Conservation (phyloP, 2,797 vertebrate species). For the Buphagus erythrorhynchus region DNA sequence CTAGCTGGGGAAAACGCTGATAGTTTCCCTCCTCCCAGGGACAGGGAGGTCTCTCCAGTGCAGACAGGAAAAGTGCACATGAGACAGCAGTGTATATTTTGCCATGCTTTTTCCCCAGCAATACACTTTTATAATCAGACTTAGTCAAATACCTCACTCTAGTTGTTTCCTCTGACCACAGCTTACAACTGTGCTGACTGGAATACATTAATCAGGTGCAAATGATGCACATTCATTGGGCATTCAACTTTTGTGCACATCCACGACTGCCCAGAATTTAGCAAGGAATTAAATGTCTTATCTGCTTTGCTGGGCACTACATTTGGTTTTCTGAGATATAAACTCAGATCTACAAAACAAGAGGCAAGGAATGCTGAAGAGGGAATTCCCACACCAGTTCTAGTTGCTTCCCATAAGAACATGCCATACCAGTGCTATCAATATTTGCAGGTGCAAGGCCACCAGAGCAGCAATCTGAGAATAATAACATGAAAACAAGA, state of each 20-base stretch:
- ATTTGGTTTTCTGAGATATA: not conserved
- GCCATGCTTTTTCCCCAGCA: not conserved
- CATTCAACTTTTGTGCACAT: not conserved
- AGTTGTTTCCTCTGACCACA: not conserved
- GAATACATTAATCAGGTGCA: not conserved
- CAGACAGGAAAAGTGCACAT: not conserved
- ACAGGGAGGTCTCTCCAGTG: not conserved
- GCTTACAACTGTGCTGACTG: not conserved
- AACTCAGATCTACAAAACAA: not conserved
- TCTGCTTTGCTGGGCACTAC: not conserved
- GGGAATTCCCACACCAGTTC: not conserved
- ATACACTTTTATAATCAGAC: not conserved
- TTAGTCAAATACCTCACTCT: not conserved
- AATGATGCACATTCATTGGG: not conserved
- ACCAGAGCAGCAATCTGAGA: not conserved
- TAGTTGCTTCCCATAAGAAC: not conserved
- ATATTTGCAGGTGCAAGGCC: constrained; percentile 12
- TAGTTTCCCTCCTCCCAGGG: not conserved
- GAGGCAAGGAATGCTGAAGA: not conserved
- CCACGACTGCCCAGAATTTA: not conserved
- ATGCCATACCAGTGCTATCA: not conserved
- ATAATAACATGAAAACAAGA: not conserved
- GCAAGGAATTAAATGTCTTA: not conserved
- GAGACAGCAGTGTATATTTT: not conserved
- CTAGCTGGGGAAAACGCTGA: not conserved